Evolutionary conservation across 2,888 invertebrate genomes (phyloP).

Genomic region (Agrochola macilenta): DNA sequence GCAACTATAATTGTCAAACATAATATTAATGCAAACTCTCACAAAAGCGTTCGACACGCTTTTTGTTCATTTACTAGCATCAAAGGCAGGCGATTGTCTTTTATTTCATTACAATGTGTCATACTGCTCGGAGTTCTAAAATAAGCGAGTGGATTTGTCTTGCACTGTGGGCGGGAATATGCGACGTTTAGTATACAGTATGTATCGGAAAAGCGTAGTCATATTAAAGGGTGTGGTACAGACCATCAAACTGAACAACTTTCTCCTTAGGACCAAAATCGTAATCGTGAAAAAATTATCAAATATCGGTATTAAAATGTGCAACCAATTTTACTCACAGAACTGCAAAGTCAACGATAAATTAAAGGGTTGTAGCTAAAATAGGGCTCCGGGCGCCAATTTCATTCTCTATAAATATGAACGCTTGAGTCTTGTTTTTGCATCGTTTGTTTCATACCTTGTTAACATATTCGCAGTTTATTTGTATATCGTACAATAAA

Average conservation of each 20-base stretch:
- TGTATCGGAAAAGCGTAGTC: neutral
- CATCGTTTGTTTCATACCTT: constrained; percentile 73
- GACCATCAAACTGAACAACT: neutral
- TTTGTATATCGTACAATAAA: constrained; percentile 69
- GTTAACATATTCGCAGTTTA: constrained; percentile 76
- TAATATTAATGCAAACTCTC: constrained; percentile 56
- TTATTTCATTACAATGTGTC: constrained; percentile 73
- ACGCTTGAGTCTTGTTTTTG: constrained; percentile 65
- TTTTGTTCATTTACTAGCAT: constrained; percentile 74
- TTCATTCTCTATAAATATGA: constrained; percentile 79
- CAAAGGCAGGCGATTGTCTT: constrained; percentile 71
- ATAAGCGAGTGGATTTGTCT: constrained; percentile 67
- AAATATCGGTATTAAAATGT: constrained; percentile 65
- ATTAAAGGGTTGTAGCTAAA: constrained; percentile 79
- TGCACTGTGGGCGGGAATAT: constrained; percentile 66
- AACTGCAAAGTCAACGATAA: constrained; percentile 70
- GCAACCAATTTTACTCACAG: constrained; percentile 66
- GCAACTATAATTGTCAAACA: constrained; percentile 54
- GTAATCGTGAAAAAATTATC: no score
- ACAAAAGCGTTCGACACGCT: constrained; percentile 63
- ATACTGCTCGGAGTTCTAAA: constrained; percentile 60
- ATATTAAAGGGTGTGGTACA: neutral
- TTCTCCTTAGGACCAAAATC: neutral
- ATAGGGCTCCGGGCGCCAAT: constrained; percentile 77
- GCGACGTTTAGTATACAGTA: constrained; percentile 39